Evolutionary conservation across 2,888 invertebrate species (phyloP).

Genomic region (Sipha maydis): DNA sequence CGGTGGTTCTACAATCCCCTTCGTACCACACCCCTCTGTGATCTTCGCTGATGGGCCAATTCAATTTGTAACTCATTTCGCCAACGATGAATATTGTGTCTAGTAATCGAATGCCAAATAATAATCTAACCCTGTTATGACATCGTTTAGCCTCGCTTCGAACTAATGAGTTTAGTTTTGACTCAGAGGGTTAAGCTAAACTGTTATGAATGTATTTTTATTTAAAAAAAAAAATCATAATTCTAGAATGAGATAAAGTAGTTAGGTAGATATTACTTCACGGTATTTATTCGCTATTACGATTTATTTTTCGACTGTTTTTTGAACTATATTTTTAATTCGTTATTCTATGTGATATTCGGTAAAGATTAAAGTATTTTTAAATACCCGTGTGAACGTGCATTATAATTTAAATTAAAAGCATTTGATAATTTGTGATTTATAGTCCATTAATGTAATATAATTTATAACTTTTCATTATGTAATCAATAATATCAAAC

Average conservation of each 20-base stretch:
- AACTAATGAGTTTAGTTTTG: conserved; percentile 58
- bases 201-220: conserved; percentile 38
- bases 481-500: too few relatives aligned
- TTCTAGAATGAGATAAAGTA: conserved; percentile 29
- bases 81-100: conserved; percentile 62
- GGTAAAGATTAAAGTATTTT: too few relatives aligned
- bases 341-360: not conserved
- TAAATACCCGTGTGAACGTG: too few relatives aligned
- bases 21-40: conserved; percentile 43
- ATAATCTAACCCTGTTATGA: conserved; percentile 60
- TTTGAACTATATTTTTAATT: conserved; percentile 14
- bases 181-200: conserved; percentile 49
- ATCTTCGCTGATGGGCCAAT: conserved; percentile 62
- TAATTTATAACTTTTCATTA: too few relatives aligned
- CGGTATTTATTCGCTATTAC: not conserved
- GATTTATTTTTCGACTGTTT: not conserved
- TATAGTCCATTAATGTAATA: too few relatives aligned
- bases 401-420: too few relatives aligned
- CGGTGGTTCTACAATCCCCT: conserved; percentile 51
- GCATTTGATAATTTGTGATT: too few relatives aligned
- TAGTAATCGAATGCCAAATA: conserved; percentile 61
- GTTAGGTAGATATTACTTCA: conserved; percentile 1
- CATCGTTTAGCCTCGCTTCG: conserved; percentile 60
- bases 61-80: conserved; percentile 65
- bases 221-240: conserved; percentile 30